Conservation (phyloP, 2,888 invertebrate genomes). For the Sinodicranocentrus sp. region DNA sequence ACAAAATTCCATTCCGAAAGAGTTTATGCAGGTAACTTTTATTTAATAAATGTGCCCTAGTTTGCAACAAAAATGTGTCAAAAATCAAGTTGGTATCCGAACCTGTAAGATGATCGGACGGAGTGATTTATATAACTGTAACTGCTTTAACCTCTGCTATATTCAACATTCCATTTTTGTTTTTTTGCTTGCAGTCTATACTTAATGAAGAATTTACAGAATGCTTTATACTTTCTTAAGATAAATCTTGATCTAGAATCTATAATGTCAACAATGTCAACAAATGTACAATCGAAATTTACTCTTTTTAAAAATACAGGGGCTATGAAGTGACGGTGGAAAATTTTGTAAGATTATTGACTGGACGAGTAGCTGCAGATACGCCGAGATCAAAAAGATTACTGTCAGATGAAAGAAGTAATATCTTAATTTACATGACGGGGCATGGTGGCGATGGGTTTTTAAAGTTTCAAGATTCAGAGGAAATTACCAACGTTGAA, state of each 20-base stretch:
- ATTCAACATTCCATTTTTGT: too few species aligned
- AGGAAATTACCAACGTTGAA: slow-evolving; percentile 99
- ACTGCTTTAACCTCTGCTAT: too few species aligned
- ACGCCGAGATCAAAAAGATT: slow-evolving; percentile 97
- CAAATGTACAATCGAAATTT: neutral
- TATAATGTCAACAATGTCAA: too few species aligned
- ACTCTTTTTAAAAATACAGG: slow-evolving; percentile 38
- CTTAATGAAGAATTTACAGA: too few species aligned
- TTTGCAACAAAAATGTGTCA: too few species aligned
- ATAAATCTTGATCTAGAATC: too few species aligned
- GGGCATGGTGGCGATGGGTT: slow-evolving; percentile 99
- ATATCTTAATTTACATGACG: slow-evolving; percentile 96
- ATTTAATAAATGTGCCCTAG: too few species aligned
- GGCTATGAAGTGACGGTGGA: slow-evolving; percentile 93
- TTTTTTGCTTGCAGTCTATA: too few species aligned
- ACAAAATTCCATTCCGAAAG: slow-evolving; percentile 3
- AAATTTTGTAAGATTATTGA: slow-evolving; percentile 97
- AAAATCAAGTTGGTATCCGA: too few species aligned
- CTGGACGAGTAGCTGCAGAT: slow-evolving; percentile 93
- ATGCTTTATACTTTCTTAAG: too few species aligned
- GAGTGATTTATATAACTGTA: too few species aligned
- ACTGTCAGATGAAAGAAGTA: slow-evolving; percentile 97
- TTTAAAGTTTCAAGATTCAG: slow-evolving; percentile 99
- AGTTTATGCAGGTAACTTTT: slow-evolving; percentile 44
- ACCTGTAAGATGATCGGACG: too few species aligned